Evolutionary conservation across 2,888 invertebrate species (phyloP).

Genomic region (Dusona sp.): DNA sequence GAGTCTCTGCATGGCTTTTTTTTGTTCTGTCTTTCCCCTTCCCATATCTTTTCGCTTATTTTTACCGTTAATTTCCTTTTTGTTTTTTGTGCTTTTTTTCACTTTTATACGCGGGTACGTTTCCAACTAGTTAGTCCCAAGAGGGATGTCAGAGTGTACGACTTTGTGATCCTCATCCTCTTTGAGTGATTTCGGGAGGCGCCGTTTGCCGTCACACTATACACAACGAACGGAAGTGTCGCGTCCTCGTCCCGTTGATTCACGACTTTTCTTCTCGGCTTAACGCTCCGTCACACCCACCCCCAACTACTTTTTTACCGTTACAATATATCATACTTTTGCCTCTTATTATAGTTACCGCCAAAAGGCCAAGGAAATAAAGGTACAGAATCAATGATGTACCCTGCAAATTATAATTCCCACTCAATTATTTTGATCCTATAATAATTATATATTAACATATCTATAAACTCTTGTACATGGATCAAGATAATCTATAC

Average conservation of each 20-base stretch:
- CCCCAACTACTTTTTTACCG: constrained; percentile 8
- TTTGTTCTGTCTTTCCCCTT: neutral
- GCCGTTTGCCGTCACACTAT: constrained; percentile 47
- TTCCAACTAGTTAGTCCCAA: constrained; percentile 24
- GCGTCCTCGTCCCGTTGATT: constrained; percentile 57
- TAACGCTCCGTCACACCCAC: constrained; percentile 26
- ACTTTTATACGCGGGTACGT: neutral
- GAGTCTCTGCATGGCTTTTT: constrained; percentile 46
- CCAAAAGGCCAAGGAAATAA: neutral
- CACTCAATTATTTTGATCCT: no score
- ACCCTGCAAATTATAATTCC: neutral
- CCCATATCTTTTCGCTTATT: constrained; percentile 9
- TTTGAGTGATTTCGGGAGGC: constrained; percentile 56
- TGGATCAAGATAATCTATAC: neutral
- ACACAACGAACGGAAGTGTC: constrained; percentile 61
- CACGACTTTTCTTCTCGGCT: constrained; percentile 54
- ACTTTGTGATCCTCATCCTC: constrained; percentile 26
- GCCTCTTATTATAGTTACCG: neutral
- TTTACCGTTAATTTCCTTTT: neutral
- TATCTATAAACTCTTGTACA: neutral
- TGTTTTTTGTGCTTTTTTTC: neutral
- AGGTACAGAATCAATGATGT: neutral
- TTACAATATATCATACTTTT: neutral
- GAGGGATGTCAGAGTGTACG: constrained; percentile 16
- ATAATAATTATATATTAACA: neutral